Conservation (phyloP, 2,113 vertebrate genomes). For the Clarias magur region DNA sequence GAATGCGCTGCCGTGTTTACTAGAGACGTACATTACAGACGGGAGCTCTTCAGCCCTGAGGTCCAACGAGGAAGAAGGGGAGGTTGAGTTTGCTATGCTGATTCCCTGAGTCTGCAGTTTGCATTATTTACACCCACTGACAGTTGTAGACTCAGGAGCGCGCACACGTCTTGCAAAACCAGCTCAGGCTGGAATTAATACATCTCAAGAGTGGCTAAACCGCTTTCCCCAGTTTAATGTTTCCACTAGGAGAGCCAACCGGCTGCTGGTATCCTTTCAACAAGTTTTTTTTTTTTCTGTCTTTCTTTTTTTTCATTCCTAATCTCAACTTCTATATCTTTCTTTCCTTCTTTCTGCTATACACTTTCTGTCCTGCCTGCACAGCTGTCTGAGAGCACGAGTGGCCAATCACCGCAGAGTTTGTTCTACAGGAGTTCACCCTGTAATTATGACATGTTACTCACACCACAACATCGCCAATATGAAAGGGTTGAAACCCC, state of each 20-base stretch:
- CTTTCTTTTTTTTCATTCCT: background rate
- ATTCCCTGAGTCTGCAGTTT: slow-evolving; percentile 16
- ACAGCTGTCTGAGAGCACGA: slow-evolving; percentile 55
- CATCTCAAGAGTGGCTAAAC: slow-evolving; percentile 44
- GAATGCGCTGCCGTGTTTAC: background rate
- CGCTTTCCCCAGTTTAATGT: slow-evolving; percentile 42
- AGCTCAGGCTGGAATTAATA: slow-evolving; percentile 45
- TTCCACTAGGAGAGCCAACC: slow-evolving; percentile 53
- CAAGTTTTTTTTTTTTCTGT: background rate
- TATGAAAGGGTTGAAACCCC: slow-evolving; percentile 64
- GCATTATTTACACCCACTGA: slow-evolving; percentile 23
- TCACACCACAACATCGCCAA: slow-evolving; percentile 70
- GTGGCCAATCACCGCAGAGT: slow-evolving; percentile 65
- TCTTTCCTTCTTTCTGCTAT: background rate
- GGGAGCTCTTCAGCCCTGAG: slow-evolving; percentile 3
- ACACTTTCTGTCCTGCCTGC: background rate
- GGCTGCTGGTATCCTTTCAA: slow-evolving; percentile 52
- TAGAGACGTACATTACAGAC: background rate
- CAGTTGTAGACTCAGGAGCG: background rate
- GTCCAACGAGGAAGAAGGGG: background rate
- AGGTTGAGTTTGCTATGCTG: background rate
- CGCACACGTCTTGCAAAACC: slow-evolving; percentile 37
- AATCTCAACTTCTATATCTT: background rate
- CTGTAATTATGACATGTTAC: slow-evolving; percentile 74
- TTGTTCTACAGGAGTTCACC: slow-evolving; percentile 61